A percentile compares a stretch with the other conserved stretches of the same genome.
These are phyloP conservation scores for Nomada ferruginata DNA, from an alignment of 2,888 invertebrate species.

Conservation along the genomic window DNA sequence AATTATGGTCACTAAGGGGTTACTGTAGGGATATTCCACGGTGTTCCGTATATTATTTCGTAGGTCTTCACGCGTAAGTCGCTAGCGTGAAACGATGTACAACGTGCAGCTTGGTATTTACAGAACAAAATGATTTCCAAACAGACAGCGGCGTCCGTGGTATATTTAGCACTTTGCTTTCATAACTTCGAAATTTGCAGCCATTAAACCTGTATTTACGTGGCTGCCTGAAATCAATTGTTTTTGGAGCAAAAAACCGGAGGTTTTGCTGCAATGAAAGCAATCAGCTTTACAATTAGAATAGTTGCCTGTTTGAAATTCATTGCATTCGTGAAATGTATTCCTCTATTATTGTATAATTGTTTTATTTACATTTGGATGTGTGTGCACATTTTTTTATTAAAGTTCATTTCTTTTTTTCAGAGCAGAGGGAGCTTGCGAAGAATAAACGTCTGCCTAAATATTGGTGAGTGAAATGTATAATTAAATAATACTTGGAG, in stretches of 20 bases:
- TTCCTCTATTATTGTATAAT: background rate
- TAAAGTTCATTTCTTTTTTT: constrained; percentile 15
- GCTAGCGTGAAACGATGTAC: background rate
- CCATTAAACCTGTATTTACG: background rate
- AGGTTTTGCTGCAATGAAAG: background rate
- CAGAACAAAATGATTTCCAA: background rate
- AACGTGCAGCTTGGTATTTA: background rate
- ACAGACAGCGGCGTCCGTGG: background rate
- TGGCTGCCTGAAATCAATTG: constrained; percentile 8
- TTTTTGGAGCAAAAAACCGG: background rate
- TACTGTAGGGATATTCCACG: constrained; percentile 2
- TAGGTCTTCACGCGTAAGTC: background rate
- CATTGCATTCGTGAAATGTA: background rate
- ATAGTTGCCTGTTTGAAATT: background rate
- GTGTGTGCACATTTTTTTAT: background rate
- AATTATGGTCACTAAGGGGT: background rate
- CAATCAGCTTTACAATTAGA: background rate
- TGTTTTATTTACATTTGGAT: background rate
- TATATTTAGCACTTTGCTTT: background rate
- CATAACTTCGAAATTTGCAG: background rate
- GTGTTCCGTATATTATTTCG: background rate
- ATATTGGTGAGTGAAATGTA: constrained; percentile 34
- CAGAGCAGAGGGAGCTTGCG: constrained; percentile 8
- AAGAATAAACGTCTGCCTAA: background rate
- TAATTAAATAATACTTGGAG: background rate